Evolutionary conservation across 2,113 vertebrate genomes (phyloP).

Genomic region (Nibea coibor): DNA sequence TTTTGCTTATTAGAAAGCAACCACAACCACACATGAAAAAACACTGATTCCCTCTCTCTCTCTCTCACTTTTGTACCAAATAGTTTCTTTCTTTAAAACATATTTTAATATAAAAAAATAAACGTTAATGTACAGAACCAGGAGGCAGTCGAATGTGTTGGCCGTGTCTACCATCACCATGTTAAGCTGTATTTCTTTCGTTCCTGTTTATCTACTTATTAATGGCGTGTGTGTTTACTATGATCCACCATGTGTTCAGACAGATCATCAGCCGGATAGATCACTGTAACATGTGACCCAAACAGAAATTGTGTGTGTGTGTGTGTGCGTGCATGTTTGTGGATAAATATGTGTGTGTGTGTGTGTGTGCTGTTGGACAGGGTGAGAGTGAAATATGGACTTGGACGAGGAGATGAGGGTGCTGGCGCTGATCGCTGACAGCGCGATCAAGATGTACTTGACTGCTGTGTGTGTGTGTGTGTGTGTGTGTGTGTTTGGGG

Average conservation of each 20-base stretch:
- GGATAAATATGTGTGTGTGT: not conserved
- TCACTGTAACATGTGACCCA: slow-evolving; percentile 50
- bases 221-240: slow-evolving; percentile 48
- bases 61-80: no score
- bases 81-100: not conserved
- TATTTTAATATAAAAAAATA: not conserved
- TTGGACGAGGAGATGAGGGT: slow-evolving; percentile 65
- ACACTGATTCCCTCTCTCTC: not conserved
- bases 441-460: slow-evolving; percentile 91
- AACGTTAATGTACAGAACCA: not conserved
- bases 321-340: slow-evolving; percentile 7
- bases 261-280: slow-evolving; percentile 50
- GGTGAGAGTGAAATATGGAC: slow-evolving; percentile 76
- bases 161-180: not conserved
- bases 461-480: slow-evolving; percentile 75
- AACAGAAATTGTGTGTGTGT: not conserved
- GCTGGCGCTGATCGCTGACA: slow-evolving; percentile 85
- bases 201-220: slow-evolving; percentile 45
- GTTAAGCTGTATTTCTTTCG: not conserved
- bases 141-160: not conserved
- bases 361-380: slow-evolving; percentile 49
- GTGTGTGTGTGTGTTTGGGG: slow-evolving; percentile 51
- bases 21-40: not conserved
- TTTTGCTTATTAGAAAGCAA: not conserved
- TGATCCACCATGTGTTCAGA: slow-evolving; percentile 32